Evolutionary conservation across 2,888 invertebrate genomes (phyloP), one percentile per base, ranked within the genome.

Genomic region (Fabriciana adippe): DNA sequence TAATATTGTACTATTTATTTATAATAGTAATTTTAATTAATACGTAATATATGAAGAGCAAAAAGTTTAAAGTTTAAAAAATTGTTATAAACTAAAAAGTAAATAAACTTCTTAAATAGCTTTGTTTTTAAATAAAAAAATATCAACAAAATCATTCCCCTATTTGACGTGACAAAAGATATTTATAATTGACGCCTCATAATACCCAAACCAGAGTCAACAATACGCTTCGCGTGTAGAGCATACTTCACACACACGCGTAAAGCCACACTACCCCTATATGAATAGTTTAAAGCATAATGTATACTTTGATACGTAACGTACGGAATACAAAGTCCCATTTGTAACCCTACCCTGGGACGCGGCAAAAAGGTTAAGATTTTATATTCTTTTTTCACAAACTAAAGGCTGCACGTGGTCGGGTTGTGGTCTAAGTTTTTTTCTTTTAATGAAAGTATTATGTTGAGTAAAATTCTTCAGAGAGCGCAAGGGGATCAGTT

Each of bases 341-440:
- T 88, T 88, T 70, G 82, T 92, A 92, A 92, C 90, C 88, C 88
- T 89, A 92, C 83, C 87, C 86, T 78, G 75, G 80, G 86, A 84
- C 86, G 84, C 77, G 82, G 79, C 80, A 90, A 91, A 90, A 90
- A 83, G 73, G 81, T 80, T 78, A 80, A 80, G 80, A 81, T 82
- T 84, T 84, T 85, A 84, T 85, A 75, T 85, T 84, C 79, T 81
- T 86, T 86, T 87, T 86, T 84, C 79, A 80, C 82, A 82, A 81
- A 74, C 79, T 81, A 76, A 81, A 81, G 82, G 78, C 78, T 92
- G 89, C 92, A 92, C 92, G 92, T 92, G 92, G 91, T 92, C 79
- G 88, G 85, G 81, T 87, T 90, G 92, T 88, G 92, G 92, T 90
- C 84, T 79, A 82, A 72, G 69, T 67, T 83, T 86, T 87, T 88